These are phyloP conservation scores for Rhynchotus rufescens DNA, from an alignment of 2,797 vertebrate genomes.

Conservation along the genomic window DNA sequence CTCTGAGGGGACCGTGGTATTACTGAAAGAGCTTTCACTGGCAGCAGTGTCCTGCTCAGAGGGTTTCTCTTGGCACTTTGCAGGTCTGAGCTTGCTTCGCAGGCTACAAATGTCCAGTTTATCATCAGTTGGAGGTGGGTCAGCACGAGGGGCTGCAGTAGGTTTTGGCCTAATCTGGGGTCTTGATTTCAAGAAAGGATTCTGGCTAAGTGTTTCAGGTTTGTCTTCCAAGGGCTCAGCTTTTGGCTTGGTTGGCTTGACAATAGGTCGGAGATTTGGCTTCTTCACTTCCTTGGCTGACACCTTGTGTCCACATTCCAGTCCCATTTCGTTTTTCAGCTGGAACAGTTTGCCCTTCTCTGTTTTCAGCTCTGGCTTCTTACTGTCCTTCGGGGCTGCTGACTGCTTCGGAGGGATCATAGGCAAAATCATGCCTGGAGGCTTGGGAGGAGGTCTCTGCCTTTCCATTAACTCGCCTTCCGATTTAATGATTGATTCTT, in stretches of 20 bases:
- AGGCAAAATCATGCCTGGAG: slow-evolving; percentile 87
- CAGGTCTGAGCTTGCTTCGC: slow-evolving; percentile 93
- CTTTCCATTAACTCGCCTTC: slow-evolving; percentile 88
- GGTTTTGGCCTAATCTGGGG: slow-evolving; percentile 93
- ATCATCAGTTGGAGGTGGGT: slow-evolving; percentile 83
- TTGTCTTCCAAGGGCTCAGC: slow-evolving; percentile 83
- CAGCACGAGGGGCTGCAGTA: slow-evolving; percentile 83
- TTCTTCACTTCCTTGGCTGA: slow-evolving; percentile 95
- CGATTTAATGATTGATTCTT: slow-evolving; percentile 95
- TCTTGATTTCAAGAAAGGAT: slow-evolving; percentile 88
- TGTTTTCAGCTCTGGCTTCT: slow-evolving; percentile 86
- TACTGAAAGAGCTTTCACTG: slow-evolving; percentile 61
- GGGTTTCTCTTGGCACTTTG: slow-evolving; percentile 83
- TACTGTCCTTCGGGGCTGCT: slow-evolving; percentile 83
- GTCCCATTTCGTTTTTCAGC: slow-evolving; percentile 94
- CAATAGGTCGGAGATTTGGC: slow-evolving; percentile 92
- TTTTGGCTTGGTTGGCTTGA: slow-evolving; percentile 89
- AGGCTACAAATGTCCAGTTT: slow-evolving; percentile 93
- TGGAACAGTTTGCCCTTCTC: slow-evolving; percentile 92
- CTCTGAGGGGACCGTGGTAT: slow-evolving; percentile 42
- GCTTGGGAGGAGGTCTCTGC: slow-evolving; percentile 89
- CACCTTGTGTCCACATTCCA: slow-evolving; percentile 96
- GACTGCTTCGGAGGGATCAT: slow-evolving; percentile 85
- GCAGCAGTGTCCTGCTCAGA: slow-evolving; percentile 73
- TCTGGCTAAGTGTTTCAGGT: slow-evolving; percentile 78